Conservation (phyloP, 2,797 vertebrate genomes). For the Hypotaenidia okinawae region DNA sequence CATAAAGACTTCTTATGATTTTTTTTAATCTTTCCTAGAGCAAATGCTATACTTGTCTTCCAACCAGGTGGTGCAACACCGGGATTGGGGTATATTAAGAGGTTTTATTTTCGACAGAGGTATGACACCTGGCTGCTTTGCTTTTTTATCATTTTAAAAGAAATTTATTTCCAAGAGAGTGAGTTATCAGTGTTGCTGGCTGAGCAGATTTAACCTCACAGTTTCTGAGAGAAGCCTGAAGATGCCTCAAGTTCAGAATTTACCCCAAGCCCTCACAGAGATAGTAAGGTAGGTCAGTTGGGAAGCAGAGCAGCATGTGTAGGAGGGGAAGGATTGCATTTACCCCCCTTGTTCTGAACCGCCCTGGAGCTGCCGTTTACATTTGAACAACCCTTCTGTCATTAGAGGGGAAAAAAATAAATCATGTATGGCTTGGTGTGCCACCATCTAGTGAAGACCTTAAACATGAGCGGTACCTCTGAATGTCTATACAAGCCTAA, state of each 20-base stretch:
- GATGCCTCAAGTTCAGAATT: not conserved
- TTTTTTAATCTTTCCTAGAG: conserved; percentile 50
- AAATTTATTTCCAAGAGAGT: not conserved
- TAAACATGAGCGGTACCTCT: not conserved
- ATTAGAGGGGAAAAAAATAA: not conserved
- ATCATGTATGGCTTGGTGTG: not conserved
- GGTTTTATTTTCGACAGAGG: conserved; percentile 45
- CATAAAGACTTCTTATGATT: not conserved
- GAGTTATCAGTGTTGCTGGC: conserved; percentile 9
- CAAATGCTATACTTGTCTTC: conserved; percentile 55
- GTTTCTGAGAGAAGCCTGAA: conserved; percentile 30
- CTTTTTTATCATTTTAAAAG: conserved; percentile 27
- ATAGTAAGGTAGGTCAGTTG: not conserved
- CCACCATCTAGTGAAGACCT: not conserved
- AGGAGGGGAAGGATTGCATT: not conserved
- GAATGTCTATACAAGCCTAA: conserved; percentile 28
- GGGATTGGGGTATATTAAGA: not conserved
- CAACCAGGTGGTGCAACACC: not conserved
- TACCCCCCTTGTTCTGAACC: not conserved
- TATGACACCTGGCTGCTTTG: not conserved
- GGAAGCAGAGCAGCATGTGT: not conserved
- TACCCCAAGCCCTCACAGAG: not conserved
- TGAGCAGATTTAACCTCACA: conserved; percentile 22
- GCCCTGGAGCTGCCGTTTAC: not conserved
- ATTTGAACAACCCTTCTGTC: not conserved